phyloP scores from a whole-genome alignment of 2,797 vertebrate species.

The Rhinogobio ventralis region DNA sequence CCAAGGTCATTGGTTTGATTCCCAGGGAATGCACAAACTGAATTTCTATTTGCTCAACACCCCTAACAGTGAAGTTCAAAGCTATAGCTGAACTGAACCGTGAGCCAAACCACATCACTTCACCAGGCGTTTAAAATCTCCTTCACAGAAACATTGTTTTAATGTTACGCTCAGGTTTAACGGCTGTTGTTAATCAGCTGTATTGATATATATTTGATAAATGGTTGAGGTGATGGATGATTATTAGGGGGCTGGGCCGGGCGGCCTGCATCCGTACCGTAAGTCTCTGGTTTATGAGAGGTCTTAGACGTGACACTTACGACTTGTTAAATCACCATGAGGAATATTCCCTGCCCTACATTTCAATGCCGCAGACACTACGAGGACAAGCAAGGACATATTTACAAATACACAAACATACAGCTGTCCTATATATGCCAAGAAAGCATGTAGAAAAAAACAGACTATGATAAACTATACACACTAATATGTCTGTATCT shows the following conservation, averaged over 20 bases:
- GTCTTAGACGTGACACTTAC: constrained; percentile 53
- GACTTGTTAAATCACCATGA: constrained; percentile 36
- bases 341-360: constrained; percentile 46
- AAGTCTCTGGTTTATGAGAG: constrained; percentile 46
- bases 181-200: neutral
- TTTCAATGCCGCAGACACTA: constrained; percentile 18
- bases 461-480: neutral
- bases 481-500: neutral
- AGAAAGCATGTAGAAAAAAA: neutral
- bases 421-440: constrained; percentile 24
- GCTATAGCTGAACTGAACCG: neutral
- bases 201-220: constrained; percentile 21
- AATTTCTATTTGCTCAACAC: neutral
- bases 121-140: neutral
- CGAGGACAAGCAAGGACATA: constrained; percentile 48
- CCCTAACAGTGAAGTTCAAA: neutral
- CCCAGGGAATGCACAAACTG: neutral
- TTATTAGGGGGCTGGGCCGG: neutral
- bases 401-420: constrained; percentile 26
- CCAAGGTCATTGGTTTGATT: neutral
- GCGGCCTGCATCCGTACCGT: constrained; percentile 13
- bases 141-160: neutral
- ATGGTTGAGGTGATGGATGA: constrained; percentile 3
- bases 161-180: neutral
- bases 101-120: neutral